A percentile compares a stretch with the other conserved stretches of the same genome.
phyloP scores from a whole-genome alignment of 1,140 invertebrate species.

The Homarus americanus region DNA sequence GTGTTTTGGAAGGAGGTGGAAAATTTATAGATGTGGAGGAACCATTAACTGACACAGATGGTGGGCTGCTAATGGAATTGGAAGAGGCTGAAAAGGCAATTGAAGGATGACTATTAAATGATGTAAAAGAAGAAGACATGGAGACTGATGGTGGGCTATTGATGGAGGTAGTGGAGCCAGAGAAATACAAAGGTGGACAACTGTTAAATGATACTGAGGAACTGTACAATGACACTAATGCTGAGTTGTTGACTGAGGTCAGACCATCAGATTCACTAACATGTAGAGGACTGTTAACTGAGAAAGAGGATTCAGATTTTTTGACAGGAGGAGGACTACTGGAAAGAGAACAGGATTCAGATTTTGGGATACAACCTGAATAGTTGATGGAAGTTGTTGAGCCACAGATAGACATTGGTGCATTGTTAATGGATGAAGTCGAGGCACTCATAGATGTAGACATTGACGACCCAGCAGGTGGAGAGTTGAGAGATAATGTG shows the following conservation, averaged over 20 bases:
- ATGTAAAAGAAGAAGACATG: conserved; percentile 42
- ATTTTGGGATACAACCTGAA: conserved; percentile 17
- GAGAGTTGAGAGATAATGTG: conserved; percentile 57
- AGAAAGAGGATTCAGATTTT: conserved; percentile 19
- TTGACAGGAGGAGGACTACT: conserved; percentile 13
- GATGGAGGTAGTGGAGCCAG: conserved; percentile 28
- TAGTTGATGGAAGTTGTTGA: conserved; percentile 52
- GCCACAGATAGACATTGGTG: conserved; percentile 45
- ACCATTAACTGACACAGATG: conserved; percentile 60
- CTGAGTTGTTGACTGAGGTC: conserved; percentile 12
- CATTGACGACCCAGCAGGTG: conserved; percentile 40
- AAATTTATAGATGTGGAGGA: conserved; percentile 64
- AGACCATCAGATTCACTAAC: conserved; percentile 35
- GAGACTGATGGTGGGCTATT: conserved; percentile 51
- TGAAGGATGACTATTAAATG: conserved; percentile 55
- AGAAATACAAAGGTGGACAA: conserved; percentile 14
- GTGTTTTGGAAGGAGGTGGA: conserved; percentile 61
- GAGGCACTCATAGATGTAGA: conserved; percentile 42
- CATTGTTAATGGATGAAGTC: conserved; percentile 60
- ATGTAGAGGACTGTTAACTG: conserved; percentile 11
- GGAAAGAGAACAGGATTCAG: neutral
- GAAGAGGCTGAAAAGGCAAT: conserved; percentile 61
- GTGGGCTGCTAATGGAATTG: conserved; percentile 58
- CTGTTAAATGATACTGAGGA: conserved; percentile 30
- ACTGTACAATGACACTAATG: conserved; percentile 21